Evolutionary conservation across 2,797 vertebrate genomes (phyloP).

Genomic region (Enoplosus armatus): DNA sequence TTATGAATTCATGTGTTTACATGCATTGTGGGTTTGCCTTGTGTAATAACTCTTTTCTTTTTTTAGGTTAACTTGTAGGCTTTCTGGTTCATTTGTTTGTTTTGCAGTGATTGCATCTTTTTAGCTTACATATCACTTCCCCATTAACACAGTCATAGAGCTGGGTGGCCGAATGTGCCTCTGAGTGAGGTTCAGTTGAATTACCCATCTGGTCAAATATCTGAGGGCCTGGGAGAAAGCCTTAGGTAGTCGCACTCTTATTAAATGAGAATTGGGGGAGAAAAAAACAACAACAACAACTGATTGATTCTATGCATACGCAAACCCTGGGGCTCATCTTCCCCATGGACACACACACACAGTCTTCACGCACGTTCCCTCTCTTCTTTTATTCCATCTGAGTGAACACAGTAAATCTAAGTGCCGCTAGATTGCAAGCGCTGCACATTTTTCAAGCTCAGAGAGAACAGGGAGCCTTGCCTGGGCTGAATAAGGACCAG

Average conservation of each 20-base stretch:
- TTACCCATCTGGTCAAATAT: slow-evolving; percentile 57
- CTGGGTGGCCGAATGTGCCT: slow-evolving; percentile 39
- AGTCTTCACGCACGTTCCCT: slow-evolving; percentile 38
- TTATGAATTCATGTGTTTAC: neutral
- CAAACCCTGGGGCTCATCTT: slow-evolving; percentile 57
- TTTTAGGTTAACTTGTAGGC: neutral
- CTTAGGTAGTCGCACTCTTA: slow-evolving; percentile 21
- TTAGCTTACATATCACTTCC: slow-evolving; percentile 28
- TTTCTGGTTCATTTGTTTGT: slow-evolving; percentile 44
- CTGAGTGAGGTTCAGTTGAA: slow-evolving; percentile 48
- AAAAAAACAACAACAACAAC: slow-evolving; percentile 46
- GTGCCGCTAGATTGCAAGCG: slow-evolving; percentile 78
- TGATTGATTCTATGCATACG: slow-evolving; percentile 65
- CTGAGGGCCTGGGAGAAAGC: slow-evolving; percentile 23
- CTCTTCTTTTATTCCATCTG: slow-evolving; percentile 81
- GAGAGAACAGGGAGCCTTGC: slow-evolving; percentile 59
- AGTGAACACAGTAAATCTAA: slow-evolving; percentile 85
- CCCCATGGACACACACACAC: slow-evolving; percentile 42
- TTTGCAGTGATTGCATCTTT: slow-evolving; percentile 30
- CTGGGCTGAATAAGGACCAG: slow-evolving; percentile 60
- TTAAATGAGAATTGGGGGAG: slow-evolving; percentile 55
- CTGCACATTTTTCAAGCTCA: slow-evolving; percentile 77
- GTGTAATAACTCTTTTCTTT: neutral
- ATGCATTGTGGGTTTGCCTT: neutral
- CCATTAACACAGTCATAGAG: slow-evolving; percentile 27